Percentiles rank a stretch among this genome's conserved stretches.
phyloP scores from a whole-genome alignment of 2,113 vertebrate species.

The Ochotona princeps region DNA sequence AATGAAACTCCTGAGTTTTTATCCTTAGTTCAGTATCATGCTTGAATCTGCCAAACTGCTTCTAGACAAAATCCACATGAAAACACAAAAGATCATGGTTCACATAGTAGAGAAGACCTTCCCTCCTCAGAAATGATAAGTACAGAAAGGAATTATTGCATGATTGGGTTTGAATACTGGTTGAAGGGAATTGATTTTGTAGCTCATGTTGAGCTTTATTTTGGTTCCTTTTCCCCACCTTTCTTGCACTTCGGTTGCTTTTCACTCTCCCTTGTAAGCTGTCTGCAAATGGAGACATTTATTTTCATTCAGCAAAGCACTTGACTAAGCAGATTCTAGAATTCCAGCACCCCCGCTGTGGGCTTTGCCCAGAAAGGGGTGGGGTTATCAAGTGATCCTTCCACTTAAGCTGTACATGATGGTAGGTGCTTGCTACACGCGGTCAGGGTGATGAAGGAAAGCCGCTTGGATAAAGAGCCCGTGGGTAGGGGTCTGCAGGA shows the following conservation, averaged over 20 bases:
- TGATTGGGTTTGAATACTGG: neutral
- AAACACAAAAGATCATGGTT: neutral
- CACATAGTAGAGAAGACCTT: neutral
- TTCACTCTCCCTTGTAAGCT: neutral
- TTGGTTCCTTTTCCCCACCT: neutral
- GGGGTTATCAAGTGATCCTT: neutral
- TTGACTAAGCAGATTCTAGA: neutral
- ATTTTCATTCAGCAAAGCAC: neutral
- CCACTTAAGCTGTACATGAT: no score
- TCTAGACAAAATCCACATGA: neutral
- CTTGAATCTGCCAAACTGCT: neutral
- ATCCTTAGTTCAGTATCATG: neutral
- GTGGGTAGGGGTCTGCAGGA: neutral
- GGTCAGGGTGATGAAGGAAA: neutral
- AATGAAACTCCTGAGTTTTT: constrained; percentile 18
- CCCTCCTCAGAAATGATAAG: neutral
- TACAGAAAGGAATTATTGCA: neutral
- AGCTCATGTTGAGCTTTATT: neutral
- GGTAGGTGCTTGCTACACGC: neutral
- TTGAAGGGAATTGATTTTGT: neutral
- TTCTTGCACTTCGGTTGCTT: neutral
- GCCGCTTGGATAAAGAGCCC: neutral
- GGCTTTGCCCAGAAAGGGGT: neutral
- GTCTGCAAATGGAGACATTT: neutral
- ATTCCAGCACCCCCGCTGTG: neutral